Evolutionary conservation across 2,797 vertebrate genomes (phyloP).

Genomic region (Ctenosaura bakeri): DNA sequence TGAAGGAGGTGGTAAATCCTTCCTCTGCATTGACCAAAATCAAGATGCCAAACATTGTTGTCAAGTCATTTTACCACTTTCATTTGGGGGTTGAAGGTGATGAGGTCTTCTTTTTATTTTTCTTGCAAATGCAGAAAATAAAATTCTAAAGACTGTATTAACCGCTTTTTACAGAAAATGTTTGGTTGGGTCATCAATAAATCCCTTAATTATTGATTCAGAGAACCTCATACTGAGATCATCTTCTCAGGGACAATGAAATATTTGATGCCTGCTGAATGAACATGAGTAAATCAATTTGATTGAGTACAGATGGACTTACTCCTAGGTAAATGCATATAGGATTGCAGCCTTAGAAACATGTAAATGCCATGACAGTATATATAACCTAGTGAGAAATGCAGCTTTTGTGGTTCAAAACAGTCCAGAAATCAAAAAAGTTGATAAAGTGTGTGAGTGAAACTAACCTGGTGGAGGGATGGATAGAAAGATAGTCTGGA

Average conservation of each 20-base stretch:
- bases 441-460: too few relatives aligned
- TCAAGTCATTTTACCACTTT: background rate
- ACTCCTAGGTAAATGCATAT: background rate
- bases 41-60: background rate
- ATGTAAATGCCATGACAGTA: background rate
- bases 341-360: background rate
- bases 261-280: background rate
- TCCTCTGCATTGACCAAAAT: too few relatives aligned
- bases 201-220: background rate
- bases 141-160: too few relatives aligned
- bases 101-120: background rate
- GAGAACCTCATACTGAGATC: background rate
- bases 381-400: too few relatives aligned
- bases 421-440: too few relatives aligned
- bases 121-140: background rate
- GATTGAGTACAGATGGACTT: background rate
- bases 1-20: too few relatives aligned
- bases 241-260: background rate
- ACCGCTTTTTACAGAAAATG: background rate
- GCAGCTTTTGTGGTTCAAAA: too few relatives aligned
- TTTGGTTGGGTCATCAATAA: background rate
- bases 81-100: background rate
- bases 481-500: too few relatives aligned
- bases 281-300: background rate
- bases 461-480: too few relatives aligned